Percentiles rank a stretch among this genome's conserved stretches.
phyloP scores from a whole-genome alignment of 2,797 vertebrate genomes.

The Rhinella marina region DNA sequence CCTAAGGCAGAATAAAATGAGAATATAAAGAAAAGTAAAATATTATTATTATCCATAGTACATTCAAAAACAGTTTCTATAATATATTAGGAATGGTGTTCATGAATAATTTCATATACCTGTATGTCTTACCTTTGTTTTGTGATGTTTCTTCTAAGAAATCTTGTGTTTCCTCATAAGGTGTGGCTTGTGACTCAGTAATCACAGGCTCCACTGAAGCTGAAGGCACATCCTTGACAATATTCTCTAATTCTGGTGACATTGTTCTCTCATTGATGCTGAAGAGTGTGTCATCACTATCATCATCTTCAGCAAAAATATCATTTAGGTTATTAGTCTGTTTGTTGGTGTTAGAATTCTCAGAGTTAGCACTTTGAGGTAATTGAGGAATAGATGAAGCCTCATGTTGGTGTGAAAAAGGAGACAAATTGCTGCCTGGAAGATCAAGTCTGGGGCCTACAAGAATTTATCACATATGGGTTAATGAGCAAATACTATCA shows the following conservation, averaged over 20 bases:
- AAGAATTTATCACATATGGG: slow-evolving; percentile 62
- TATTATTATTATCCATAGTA: background rate
- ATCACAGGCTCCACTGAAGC: slow-evolving; percentile 24
- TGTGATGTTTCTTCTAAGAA: slow-evolving; percentile 21
- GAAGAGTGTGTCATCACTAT: slow-evolving; percentile 65
- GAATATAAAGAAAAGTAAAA: background rate
- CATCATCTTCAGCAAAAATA: slow-evolving; percentile 59
- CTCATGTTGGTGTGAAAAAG: slow-evolving; percentile 64
- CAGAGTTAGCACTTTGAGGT: slow-evolving; percentile 55
- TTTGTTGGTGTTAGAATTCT: slow-evolving; percentile 64
- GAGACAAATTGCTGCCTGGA: slow-evolving; percentile 64
- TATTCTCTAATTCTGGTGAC: slow-evolving; percentile 52
- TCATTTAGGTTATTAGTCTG: slow-evolving; percentile 62
- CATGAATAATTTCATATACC: background rate
- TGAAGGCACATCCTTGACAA: slow-evolving; percentile 50
- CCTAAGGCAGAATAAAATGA: background rate
- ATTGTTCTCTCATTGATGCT: slow-evolving; percentile 62
- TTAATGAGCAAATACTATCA: slow-evolving; percentile 68
- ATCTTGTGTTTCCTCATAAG: slow-evolving; percentile 15
- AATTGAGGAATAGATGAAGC: slow-evolving; percentile 58
- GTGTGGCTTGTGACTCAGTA: slow-evolving; percentile 25
- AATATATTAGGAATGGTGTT: background rate
- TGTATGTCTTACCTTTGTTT: slow-evolving; percentile 4
- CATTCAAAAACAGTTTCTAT: background rate
- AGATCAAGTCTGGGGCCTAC: slow-evolving; percentile 61